Percentiles rank a stretch among this genome's conserved stretches.
These are phyloP conservation scores for Mercenaria mercenaria DNA, from an alignment of 1,140 invertebrate species.

Conservation along the genomic window DNA sequence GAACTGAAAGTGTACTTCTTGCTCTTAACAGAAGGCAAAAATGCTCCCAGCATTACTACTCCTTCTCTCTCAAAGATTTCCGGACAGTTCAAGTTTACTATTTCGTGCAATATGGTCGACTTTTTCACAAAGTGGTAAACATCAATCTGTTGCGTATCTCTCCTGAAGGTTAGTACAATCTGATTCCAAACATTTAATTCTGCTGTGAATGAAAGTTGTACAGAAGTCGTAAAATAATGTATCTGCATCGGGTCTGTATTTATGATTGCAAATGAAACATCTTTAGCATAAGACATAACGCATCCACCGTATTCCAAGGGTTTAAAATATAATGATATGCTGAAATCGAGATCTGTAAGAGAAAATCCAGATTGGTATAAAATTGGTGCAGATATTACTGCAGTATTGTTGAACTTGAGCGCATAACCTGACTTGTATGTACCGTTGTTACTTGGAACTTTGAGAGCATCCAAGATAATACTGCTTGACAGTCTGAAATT, in stretches of 20 bases:
- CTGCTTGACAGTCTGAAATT: conserved; percentile 45
- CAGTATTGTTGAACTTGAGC: conserved; percentile 72
- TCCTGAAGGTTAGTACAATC: conserved; percentile 67
- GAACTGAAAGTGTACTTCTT: conserved; percentile 34
- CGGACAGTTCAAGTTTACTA: conserved; percentile 56
- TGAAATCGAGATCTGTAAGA: conserved; percentile 56
- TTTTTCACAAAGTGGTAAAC: conserved; percentile 65
- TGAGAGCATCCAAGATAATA: conserved; percentile 51
- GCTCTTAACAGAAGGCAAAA: conserved; percentile 58
- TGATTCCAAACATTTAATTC: conserved; percentile 73
- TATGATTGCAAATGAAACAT: conserved; percentile 48
- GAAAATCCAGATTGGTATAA: conserved; percentile 11
- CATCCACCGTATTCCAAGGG: conserved; percentile 65
- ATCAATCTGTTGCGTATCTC: conserved; percentile 51
- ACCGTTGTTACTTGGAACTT: not conserved
- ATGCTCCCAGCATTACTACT: conserved; percentile 69
- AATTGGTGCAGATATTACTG: conserved; percentile 61
- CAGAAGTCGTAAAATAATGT: conserved; percentile 40
- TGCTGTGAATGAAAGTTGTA: conserved; percentile 35
- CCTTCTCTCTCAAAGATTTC: conserved; percentile 61
- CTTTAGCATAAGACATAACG: conserved; percentile 70
- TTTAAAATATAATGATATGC: conserved; percentile 70
- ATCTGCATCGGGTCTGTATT: conserved; percentile 66
- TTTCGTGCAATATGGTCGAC: conserved; percentile 61
- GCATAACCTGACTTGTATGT: conserved; percentile 60